Percentiles rank a stretch among this genome's conserved stretches.
Evolutionary conservation across 1,140 invertebrate species (phyloP).

Genomic region (Theocolax elegans): DNA sequence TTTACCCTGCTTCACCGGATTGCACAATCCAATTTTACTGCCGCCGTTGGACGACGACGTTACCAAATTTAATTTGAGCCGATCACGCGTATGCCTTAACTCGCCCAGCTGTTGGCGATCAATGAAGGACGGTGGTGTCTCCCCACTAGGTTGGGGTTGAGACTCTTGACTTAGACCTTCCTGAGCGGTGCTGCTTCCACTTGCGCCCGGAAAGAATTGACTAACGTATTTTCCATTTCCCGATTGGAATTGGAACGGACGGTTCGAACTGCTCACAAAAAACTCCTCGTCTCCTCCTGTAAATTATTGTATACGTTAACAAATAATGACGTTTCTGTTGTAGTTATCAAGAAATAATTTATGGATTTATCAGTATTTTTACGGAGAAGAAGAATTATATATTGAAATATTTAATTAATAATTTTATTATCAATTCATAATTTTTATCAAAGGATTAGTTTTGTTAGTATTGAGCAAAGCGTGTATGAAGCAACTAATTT

Average conservation of each 20-base stretch:
- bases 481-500: too few relatives aligned
- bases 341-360: not conserved
- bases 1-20: slow-evolving; percentile 37
- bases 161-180: slow-evolving; percentile 22
- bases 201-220: slow-evolving; percentile 78
- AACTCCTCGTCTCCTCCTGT: slow-evolving; percentile 72
- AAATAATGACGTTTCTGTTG: not conserved
- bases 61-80: slow-evolving; percentile 77
- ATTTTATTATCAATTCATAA: too few relatives aligned
- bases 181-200: slow-evolving; percentile 40
- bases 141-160: slow-evolving; percentile 43
- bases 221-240: slow-evolving; percentile 72
- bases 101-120: slow-evolving; percentile 71
- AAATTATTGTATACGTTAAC: not conserved
- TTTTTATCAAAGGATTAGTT: too few relatives aligned
- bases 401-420: too few relatives aligned
- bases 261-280: slow-evolving; percentile 77
- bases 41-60: slow-evolving; percentile 50
- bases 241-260: slow-evolving; percentile 73
- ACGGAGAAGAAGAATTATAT: too few relatives aligned
- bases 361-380: too few relatives aligned
- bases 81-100: slow-evolving; percentile 77
- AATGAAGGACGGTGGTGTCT: slow-evolving; percentile 25
- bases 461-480: too few relatives aligned
- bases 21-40: slow-evolving; percentile 33